Percentiles rank a stretch among this genome's conserved stretches.
These are phyloP conservation scores for Scaptomyza tumidula DNA, from an alignment of 2,888 invertebrate genomes.

Conservation along the genomic window DNA sequence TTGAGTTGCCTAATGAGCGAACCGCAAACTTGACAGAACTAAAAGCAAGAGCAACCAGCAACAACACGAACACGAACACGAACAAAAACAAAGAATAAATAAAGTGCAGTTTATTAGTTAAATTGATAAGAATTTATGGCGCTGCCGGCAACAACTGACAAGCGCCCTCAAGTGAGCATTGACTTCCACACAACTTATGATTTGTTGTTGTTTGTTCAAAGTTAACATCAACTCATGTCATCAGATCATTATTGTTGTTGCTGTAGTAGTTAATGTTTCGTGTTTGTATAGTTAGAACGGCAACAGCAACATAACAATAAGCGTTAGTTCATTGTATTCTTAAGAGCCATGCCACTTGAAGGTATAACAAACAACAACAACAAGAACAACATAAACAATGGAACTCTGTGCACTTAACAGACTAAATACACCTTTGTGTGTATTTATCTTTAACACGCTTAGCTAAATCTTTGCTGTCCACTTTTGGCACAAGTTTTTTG, in stretches of 20 bases:
- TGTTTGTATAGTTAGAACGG: constrained; percentile 8
- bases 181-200: constrained; percentile 19
- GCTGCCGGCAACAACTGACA: neutral
- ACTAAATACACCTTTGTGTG: constrained; percentile 27
- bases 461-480: constrained; percentile 40
- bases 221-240: constrained; percentile 52
- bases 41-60: constrained; percentile 4
- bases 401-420: constrained; percentile 35
- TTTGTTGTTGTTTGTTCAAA: constrained; percentile 14
- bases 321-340: constrained; percentile 62
- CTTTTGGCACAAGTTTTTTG: constrained; percentile 57
- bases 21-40: constrained; percentile 23
- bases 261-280: neutral
- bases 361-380: constrained; percentile 22
- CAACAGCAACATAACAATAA: constrained; percentile 21
- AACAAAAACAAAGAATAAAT: constrained; percentile 10
- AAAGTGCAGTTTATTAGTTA: constrained; percentile 59
- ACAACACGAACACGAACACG: neutral
- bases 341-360: constrained; percentile 48
- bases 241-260: constrained; percentile 32
- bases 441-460: constrained; percentile 61
- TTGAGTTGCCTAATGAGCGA: constrained; percentile 50
- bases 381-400: constrained; percentile 35
- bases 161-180: constrained; percentile 22
- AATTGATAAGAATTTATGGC: constrained; percentile 61